Evolutionary conservation across 2,888 invertebrate species (phyloP).

Genomic region (Calameuta filiformis): DNA sequence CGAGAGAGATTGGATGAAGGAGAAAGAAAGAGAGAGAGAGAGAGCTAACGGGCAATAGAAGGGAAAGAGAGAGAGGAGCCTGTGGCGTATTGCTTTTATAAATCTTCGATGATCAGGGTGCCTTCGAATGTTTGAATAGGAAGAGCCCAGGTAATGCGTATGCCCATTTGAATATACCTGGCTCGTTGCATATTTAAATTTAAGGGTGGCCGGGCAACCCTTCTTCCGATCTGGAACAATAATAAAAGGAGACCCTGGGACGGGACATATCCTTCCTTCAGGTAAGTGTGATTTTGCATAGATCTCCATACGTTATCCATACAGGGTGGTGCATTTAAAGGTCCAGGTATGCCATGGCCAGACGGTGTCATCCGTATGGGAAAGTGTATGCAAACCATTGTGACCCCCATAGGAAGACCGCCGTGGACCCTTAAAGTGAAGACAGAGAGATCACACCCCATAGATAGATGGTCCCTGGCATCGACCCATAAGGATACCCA

Average conservation of each 20-base stretch:
- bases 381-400: conserved; percentile 66
- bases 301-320: conserved; percentile 63
- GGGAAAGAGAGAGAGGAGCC: conserved; percentile 28
- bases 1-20: not conserved
- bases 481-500: conserved; percentile 38
- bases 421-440: conserved; percentile 29
- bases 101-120: conserved; percentile 62
- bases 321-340: conserved; percentile 52
- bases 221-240: conserved; percentile 62
- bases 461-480: conserved; percentile 55
- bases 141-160: conserved; percentile 63
- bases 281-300: conserved; percentile 65
- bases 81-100: conserved; percentile 54
- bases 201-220: conserved; percentile 57
- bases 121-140: conserved; percentile 61
- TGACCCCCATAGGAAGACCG: conserved; percentile 54
- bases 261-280: conserved; percentile 52
- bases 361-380: conserved; percentile 66
- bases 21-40: not conserved
- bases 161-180: conserved; percentile 63
- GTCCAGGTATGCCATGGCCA: conserved; percentile 59
- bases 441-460: conserved; percentile 61
- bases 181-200: conserved; percentile 63
- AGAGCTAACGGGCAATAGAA: conserved; percentile 26
- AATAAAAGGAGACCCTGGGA: conserved; percentile 36